phyloP scores from a whole-genome alignment of 2,113 vertebrate genomes.

The Turdus rufiventris region DNA sequence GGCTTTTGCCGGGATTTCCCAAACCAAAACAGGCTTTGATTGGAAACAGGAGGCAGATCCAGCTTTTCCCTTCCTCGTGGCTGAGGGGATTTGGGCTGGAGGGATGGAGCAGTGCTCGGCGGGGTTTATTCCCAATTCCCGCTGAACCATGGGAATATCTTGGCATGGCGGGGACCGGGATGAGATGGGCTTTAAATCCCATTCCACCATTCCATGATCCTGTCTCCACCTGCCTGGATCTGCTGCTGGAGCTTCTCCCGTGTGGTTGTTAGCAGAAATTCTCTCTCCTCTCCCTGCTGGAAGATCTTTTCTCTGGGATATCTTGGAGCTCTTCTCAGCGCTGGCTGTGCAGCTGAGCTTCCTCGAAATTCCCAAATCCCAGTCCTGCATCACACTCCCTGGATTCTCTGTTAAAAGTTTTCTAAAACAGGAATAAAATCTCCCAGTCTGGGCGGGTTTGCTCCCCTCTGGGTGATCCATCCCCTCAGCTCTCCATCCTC shows the following conservation, averaged over 20 bases:
- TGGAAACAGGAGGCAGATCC: constrained; percentile 30
- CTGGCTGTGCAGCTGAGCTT: not conserved
- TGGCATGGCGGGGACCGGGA: rapidly evolving
- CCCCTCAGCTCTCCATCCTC: not conserved
- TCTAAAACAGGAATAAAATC: not conserved
- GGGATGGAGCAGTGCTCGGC: not conserved
- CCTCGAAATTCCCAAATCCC: rapidly evolving
- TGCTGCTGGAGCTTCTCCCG: not conserved
- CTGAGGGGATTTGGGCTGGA: not conserved
- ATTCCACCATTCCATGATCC: too few relatives aligned
- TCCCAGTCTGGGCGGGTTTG: not conserved
- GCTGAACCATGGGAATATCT: not conserved
- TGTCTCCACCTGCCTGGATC: not conserved
- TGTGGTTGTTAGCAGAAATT: not conserved
- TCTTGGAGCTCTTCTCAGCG: not conserved
- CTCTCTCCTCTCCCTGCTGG: not conserved
- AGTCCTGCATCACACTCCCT: too few relatives aligned
- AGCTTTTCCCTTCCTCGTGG: not conserved
- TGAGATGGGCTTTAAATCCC: too few relatives aligned
- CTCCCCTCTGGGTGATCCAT: not conserved
- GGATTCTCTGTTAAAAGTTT: not conserved
- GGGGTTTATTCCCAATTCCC: not conserved
- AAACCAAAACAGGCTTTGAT: constrained; percentile 28
- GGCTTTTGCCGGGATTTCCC: constrained; percentile 12
- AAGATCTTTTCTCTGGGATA: not conserved